Percentiles rank a stretch among this genome's conserved stretches.
Conservation (phyloP, 2,888 invertebrate species). For the Caenorhabditis sp. region DNA sequence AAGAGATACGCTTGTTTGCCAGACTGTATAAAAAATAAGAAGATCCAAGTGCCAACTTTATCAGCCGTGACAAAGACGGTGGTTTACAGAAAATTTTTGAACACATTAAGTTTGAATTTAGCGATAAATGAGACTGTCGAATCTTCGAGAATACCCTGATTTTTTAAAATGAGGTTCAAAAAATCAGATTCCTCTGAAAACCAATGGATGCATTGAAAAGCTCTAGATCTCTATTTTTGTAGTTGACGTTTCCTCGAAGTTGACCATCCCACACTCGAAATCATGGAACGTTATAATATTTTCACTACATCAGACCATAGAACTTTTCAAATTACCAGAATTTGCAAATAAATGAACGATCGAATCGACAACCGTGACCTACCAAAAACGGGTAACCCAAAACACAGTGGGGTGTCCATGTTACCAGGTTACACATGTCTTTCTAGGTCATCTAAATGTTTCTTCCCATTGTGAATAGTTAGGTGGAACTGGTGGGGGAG, state of each 20-base stretch:
- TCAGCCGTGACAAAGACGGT: slow-evolving; percentile 10
- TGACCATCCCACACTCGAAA: too few relatives aligned
- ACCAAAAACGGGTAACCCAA: slow-evolving; percentile 11
- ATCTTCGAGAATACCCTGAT: too few relatives aligned
- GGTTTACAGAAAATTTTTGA: not conserved
- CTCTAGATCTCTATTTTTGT: too few relatives aligned
- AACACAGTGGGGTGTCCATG: slow-evolving; percentile 19
- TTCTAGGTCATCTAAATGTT: slow-evolving; percentile 33
- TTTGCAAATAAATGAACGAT: not conserved
- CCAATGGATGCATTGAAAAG: too few relatives aligned
- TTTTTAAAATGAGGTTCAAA: too few relatives aligned
- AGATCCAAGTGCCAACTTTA: slow-evolving; percentile 18
- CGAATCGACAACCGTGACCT: slow-evolving; percentile 10
- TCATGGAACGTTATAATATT: too few relatives aligned
- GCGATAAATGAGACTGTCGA: too few relatives aligned
- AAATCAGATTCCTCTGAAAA: too few relatives aligned
- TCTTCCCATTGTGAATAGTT: not conserved
- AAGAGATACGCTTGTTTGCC: slow-evolving; percentile 38
- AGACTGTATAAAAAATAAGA: slow-evolving; percentile 18
- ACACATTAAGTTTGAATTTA: too few relatives aligned
- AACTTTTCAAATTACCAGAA: too few relatives aligned
- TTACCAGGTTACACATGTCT: slow-evolving; percentile 40
- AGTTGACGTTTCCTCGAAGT: too few relatives aligned
- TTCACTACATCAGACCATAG: too few relatives aligned
- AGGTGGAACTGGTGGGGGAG: not conserved